Evolutionary conservation across 2,888 invertebrate genomes (phyloP).

Genomic region (Gari tellinella): DNA sequence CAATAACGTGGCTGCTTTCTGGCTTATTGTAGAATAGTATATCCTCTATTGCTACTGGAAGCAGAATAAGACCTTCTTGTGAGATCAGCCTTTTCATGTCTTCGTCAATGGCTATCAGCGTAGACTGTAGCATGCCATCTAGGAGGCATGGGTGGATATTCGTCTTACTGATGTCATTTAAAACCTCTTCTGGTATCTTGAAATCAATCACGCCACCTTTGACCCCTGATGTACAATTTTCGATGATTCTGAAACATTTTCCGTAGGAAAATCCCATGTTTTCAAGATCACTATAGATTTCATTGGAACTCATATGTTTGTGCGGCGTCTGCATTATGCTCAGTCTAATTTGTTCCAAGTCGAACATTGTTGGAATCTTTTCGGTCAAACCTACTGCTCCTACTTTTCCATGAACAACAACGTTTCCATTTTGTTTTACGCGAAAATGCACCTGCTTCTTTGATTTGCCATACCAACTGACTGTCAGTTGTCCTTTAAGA

Average conservation of each 20-base stretch:
- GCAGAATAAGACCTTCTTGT: too few relatives aligned
- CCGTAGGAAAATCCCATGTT: conserved; percentile 6
- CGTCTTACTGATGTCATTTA: neutral
- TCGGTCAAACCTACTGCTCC: too few relatives aligned
- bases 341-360: too few relatives aligned
- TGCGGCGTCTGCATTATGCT: neutral
- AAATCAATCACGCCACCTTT: neutral
- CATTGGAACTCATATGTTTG: neutral
- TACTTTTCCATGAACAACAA: conserved; percentile 3
- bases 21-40: too few relatives aligned
- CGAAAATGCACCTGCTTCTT: neutral
- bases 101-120: too few relatives aligned
- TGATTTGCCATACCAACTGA: neutral
- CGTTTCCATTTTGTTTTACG: neutral
- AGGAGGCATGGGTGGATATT: conserved; percentile 2
- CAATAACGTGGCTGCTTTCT: too few relatives aligned
- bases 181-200: neutral
- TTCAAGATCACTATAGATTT: neutral
- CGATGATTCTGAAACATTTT: conserved; percentile 2
- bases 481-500: neutral
- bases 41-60: too few relatives aligned
- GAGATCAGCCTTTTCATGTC: too few relatives aligned
- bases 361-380: too few relatives aligned
- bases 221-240: neutral
- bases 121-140: conserved; percentile 2